Base-by-base conservation (phyloP, 2,113 vertebrate species). In the Zingel zingel region DNA sequence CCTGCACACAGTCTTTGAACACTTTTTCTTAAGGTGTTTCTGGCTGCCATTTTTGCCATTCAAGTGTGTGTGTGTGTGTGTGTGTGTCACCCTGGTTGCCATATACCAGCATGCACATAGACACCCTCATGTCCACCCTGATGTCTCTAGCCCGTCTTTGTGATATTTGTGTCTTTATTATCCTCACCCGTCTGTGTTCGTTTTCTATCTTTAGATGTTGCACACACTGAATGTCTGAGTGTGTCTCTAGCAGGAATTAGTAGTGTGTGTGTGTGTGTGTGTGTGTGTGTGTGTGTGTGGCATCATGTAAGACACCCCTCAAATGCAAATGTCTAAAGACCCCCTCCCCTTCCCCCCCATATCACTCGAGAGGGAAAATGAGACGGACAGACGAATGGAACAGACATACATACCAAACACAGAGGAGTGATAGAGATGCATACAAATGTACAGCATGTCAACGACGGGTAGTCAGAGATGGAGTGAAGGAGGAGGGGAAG, bases 401-500 rank as follows among this genome's bases (percentile, higher is more conserved):
- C 4, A 51, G 50, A 72, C 64, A 36, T 16, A 53, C 67, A 71
- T 62, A 57, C 63, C 76, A 62, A 88, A 85, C 66, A 70, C 57
- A n/a, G 30, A 27, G 1, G 23, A 74, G 79, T 15, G 54, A 74
- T 6, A 80, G 88, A 76, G 71, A 81, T 21, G 83, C 75, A 92
- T 84, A 54, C 65, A 87, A 84, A 90, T 85, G 36, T 75, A 83
- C 58, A 76, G 79, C 72, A 18, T 82, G 63, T 62, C 69, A 16
- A 58, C 25, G 13, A 12, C 9, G 27, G 58, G 59, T 56, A 82
- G 74, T 27, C 70, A 73, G 81, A 88, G 78, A 74, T 45, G 65
- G 74, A 66, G 72, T 6, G 62, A 74, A 50, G 59, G 45, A 45
- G 76, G 54, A 65, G 48, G 70, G 30, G 51, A 19, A 63, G 23